Base-by-base conservation (phyloP, 1,140 invertebrate genomes). In the Trypoxylus dichotomus region DNA sequence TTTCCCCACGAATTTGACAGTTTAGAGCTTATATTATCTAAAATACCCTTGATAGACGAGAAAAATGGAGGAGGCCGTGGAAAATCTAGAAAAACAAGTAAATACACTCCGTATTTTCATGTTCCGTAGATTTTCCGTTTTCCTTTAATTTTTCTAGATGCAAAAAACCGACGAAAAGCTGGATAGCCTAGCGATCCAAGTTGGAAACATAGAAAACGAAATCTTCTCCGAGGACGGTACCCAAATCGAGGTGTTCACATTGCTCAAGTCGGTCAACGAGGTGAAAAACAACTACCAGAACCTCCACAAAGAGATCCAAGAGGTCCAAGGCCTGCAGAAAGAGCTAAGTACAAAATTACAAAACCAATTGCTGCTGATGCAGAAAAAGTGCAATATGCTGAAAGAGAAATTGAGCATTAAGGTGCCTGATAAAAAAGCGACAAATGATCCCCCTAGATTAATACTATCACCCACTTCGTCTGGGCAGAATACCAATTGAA, bases 251-350 rank as follows among this genome's bases (percentile, higher is more conserved):
- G 85, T 86, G 3, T 80, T 81, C 77, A 81, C 79, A 58, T 76
- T 86, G 24, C 77, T 86, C 19, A 82, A 82, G 63, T 85, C 84
- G 8, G 84, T 86, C 3, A 83, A 80, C 54, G 84, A 86, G 76
- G 85, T 86, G n/a, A 85, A 84, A 76, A 81, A 76, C 43, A 85
- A 86, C 58, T 86, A 86, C 73, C 85, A 86, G 63, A 82, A 84
- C 79, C 80, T 86, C n/a, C 82, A 84, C 32, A 85, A 83, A 78
- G 85, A 85, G 37, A 78, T 85, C 24, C 79, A 83, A 77, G 85
- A 84, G 79, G 85, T 86, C 8, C 85, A 86, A 75, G 84, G 85
- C 47, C 79, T 86, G 6, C 85, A 85, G 78, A 85, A 83, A 78
- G 83, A 86, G 63, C 79, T 86, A n/a, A 85, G 83, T 78, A 81